A percentile compares a stretch with the other conserved stretches of the same genome.
These are phyloP conservation scores for Sitta carolinensis DNA, from an alignment of 2,797 vertebrate genomes.

Conservation along the genomic window DNA sequence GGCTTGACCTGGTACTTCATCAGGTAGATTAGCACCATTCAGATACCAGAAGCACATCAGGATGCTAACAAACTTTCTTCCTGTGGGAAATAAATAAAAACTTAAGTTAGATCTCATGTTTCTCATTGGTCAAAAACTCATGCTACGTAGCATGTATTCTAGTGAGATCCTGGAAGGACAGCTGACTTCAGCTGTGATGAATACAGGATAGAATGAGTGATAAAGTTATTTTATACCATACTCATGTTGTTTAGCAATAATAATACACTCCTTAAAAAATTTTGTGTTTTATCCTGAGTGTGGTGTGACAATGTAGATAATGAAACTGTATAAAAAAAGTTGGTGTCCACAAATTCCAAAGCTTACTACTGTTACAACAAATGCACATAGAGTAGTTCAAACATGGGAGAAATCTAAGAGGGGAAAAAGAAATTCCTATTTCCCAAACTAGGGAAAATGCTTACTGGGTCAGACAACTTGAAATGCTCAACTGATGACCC, in stretches of 20 bases:
- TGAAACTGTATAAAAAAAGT: background rate
- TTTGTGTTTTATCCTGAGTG: background rate
- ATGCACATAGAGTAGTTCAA: background rate
- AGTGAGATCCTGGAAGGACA: background rate
- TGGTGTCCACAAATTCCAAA: background rate
- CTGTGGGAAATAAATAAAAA: constrained; percentile 75
- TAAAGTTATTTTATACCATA: background rate
- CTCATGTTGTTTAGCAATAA: background rate
- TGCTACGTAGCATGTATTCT: background rate
- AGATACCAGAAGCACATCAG: constrained; percentile 96
- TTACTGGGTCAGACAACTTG: background rate
- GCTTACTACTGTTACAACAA: background rate
- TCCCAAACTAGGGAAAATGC: background rate
- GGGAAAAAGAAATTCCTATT: background rate
- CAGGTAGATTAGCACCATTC: constrained; percentile 83
- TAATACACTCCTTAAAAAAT: background rate
- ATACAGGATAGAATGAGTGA: background rate
- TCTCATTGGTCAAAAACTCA: background rate
- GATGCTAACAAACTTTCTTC: constrained; percentile 93
- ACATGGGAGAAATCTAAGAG: background rate
- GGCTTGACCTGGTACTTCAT: constrained; percentile 79
- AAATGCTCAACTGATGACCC: background rate
- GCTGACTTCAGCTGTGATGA: background rate
- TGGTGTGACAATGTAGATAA: background rate
- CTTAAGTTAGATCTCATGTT: background rate